These are phyloP conservation scores for Urocynchramus pylzowi DNA, from an alignment of 2,113 vertebrate genomes.

Conservation along the genomic window DNA sequence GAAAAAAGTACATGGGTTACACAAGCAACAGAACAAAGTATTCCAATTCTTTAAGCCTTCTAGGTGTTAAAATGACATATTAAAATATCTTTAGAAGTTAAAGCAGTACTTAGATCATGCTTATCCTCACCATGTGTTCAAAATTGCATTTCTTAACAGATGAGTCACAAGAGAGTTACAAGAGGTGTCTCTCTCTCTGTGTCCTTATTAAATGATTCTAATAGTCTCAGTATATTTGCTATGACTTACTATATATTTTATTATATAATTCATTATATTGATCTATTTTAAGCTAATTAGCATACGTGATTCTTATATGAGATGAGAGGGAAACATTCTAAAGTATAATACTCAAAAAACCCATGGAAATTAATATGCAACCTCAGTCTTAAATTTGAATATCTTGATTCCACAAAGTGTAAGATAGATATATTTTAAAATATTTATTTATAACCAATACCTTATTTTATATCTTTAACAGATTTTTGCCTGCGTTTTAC, in stretches of 20 bases:
- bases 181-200: neutral
- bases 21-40: neutral
- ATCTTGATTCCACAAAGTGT: neutral
- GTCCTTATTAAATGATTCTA: neutral
- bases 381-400: neutral
- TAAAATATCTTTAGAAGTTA: neutral
- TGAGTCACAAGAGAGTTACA: neutral
- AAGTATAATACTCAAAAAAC: neutral
- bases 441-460: neutral
- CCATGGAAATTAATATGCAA: neutral
- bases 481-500: neutral
- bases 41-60: neutral
- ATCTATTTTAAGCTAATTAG: neutral
- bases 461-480: neutral
- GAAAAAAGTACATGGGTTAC: neutral
- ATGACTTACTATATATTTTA: too few relatives aligned
- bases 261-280: neutral
- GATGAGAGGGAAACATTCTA: neutral
- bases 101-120: neutral
- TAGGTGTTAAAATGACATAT: neutral
- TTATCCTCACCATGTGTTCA: neutral
- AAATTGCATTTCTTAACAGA: neutral
- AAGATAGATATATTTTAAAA: neutral
- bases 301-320: neutral
- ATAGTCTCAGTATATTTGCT: neutral